These are phyloP conservation scores for Sitta europaea DNA, from an alignment of 2,113 vertebrate genomes.

Conservation along the genomic window DNA sequence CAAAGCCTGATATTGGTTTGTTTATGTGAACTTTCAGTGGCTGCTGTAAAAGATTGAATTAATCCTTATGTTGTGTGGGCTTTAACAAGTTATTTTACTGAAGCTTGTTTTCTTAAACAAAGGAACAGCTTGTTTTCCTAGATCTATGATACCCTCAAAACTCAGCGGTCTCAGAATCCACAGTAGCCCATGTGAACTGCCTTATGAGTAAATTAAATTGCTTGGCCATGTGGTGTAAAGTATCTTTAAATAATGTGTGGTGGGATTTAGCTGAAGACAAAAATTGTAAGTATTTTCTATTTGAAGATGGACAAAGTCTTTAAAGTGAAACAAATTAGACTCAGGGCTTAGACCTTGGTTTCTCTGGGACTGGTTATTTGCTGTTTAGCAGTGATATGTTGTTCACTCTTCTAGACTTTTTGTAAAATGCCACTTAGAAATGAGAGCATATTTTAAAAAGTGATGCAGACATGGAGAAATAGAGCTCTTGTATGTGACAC, in stretches of 20 bases:
- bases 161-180: neutral
- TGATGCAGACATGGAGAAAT: neutral
- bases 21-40: neutral
- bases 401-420: neutral
- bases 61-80: neutral
- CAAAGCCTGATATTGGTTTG: neutral
- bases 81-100: neutral
- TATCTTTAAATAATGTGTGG: neutral
- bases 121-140: neutral
- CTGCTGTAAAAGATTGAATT: neutral
- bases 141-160: neutral
- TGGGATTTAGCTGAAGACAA: neutral
- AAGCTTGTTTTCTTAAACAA: neutral
- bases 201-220: neutral
- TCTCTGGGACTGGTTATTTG: neutral
- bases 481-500: neutral
- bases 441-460: neutral
- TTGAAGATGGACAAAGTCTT: neutral
- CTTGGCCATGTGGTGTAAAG: neutral
- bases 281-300: neutral
- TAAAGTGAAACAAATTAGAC: neutral
- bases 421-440: neutral
- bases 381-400: accelerated
- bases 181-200: neutral
- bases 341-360: neutral